Percentiles rank a stretch among this genome's conserved stretches.
Evolutionary conservation across 2,797 vertebrate genomes (phyloP).

Genomic region (Adelosebastes latens): DNA sequence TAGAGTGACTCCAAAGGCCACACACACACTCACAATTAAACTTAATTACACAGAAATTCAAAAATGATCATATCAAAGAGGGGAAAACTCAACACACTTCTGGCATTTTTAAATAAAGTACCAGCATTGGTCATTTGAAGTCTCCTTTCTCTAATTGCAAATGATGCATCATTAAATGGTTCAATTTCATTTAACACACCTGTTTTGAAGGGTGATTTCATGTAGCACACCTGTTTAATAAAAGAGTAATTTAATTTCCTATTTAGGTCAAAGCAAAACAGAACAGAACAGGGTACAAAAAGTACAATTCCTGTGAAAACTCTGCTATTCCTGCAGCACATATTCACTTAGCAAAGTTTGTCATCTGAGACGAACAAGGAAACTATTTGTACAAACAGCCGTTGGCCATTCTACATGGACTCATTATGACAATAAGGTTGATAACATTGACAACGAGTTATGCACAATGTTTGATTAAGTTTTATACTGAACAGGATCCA

Average conservation of each 20-base stretch:
- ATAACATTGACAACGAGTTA: constrained; percentile 13
- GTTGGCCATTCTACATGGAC: not conserved
- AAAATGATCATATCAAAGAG: not conserved
- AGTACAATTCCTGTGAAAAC: not conserved
- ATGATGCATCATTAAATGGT: not conserved
- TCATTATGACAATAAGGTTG: constrained; percentile 12
- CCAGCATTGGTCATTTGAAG: not conserved
- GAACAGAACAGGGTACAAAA: not conserved
- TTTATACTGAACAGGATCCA: constrained; percentile 26
- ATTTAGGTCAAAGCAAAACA: not conserved
- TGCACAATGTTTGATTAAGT: constrained; percentile 14
- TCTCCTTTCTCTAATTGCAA: not conserved
- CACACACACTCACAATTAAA: constrained; percentile 2
- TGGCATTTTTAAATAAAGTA: not conserved
- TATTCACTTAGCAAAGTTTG: not conserved
- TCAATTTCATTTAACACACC: not conserved
- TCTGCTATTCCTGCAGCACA: not conserved
- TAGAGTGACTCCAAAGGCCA: not conserved
- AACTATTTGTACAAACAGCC: not conserved
- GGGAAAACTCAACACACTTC: not conserved
- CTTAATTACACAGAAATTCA: constrained; percentile 20
- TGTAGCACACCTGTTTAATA: not conserved
- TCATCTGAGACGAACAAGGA: constrained; percentile 1
- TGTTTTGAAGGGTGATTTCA: not conserved
- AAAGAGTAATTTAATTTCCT: not conserved